phyloP scores from a whole-genome alignment of 2,113 vertebrate genomes.

The Chionomys nivalis region DNA sequence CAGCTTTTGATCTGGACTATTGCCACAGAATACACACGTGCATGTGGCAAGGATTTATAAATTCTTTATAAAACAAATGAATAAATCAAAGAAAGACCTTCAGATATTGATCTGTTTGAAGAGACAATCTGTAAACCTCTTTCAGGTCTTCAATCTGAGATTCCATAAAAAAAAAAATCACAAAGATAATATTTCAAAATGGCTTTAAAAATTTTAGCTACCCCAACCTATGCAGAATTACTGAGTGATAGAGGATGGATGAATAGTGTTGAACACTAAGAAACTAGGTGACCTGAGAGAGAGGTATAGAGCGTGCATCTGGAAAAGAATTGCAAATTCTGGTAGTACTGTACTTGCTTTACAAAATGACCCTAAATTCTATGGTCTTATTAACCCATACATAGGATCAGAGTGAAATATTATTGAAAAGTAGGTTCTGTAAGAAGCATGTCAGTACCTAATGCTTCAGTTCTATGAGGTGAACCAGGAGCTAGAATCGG shows the following conservation, averaged over 20 bases:
- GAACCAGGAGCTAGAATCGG: neutral
- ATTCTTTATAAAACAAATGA: slow-evolving; percentile 36
- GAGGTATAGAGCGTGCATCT: neutral
- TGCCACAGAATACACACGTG: neutral
- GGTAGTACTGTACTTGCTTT: neutral
- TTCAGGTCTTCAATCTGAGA: neutral
- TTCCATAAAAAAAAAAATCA: neutral
- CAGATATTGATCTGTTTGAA: slow-evolving; percentile 53
- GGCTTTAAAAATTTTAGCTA: neutral
- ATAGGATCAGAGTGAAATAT: neutral
- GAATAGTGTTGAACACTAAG: neutral
- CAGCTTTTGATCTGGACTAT: neutral
- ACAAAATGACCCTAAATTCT: slow-evolving; percentile 18
- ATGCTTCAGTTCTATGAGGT: neutral
- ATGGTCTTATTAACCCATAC: neutral
- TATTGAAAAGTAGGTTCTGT: neutral
- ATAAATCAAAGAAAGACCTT: neutral
- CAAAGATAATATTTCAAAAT: slow-evolving; percentile 18
- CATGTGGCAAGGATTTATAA: neutral
- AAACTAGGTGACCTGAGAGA: neutral
- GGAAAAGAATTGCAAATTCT: neutral
- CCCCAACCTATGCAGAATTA: neutral
- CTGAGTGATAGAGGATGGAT: neutral
- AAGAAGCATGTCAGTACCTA: neutral
- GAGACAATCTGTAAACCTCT: slow-evolving; percentile 31